Percentiles rank a stretch among this genome's conserved stretches.
phyloP scores from a whole-genome alignment of 2,888 invertebrate species.

The Euzetes globulus region DNA sequence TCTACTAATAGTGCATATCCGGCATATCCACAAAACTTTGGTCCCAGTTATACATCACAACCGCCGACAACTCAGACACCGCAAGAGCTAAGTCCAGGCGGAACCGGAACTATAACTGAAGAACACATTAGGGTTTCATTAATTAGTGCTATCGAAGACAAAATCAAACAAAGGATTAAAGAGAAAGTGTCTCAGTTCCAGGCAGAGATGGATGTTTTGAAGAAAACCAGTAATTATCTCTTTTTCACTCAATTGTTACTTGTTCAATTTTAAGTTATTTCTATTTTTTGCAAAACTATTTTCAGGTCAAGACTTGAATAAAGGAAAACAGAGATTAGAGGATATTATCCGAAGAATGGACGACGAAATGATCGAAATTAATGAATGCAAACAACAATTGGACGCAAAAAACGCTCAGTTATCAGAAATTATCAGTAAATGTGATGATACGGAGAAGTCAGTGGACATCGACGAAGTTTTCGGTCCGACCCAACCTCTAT shows the following conservation, averaged over 20 bases:
- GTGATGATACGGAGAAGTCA: slow-evolving; percentile 61
- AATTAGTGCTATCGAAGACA: slow-evolving; percentile 90
- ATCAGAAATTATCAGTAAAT: slow-evolving; percentile 65
- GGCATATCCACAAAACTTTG: slow-evolving; percentile 22
- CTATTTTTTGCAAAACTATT: not conserved
- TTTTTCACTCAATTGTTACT: not conserved
- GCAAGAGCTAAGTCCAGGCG: slow-evolving; percentile 36
- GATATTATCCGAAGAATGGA: slow-evolving; percentile 64
- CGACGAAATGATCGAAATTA: slow-evolving; percentile 44
- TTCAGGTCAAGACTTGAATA: slow-evolving; percentile 65
- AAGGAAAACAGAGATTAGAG: slow-evolving; percentile 70
- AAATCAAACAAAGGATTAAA: slow-evolving; percentile 71
- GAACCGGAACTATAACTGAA: slow-evolving; percentile 75
- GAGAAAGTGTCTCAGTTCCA: slow-evolving; percentile 81
- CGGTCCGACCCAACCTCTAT: slow-evolving; percentile 87
- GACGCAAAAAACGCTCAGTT: slow-evolving; percentile 81
- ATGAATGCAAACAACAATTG: slow-evolving; percentile 49
- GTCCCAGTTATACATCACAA: slow-evolving; percentile 37
- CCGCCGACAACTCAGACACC: slow-evolving; percentile 37
- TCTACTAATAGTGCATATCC: slow-evolving; percentile 28
- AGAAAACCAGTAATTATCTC: slow-evolving; percentile 57
- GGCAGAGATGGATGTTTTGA: slow-evolving; percentile 80
- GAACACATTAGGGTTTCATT: slow-evolving; percentile 90
- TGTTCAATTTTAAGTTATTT: not conserved
- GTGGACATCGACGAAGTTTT: slow-evolving; percentile 94